Evolutionary conservation across 2,888 invertebrate genomes (phyloP).

Genomic region (Cenopis cana): DNA sequence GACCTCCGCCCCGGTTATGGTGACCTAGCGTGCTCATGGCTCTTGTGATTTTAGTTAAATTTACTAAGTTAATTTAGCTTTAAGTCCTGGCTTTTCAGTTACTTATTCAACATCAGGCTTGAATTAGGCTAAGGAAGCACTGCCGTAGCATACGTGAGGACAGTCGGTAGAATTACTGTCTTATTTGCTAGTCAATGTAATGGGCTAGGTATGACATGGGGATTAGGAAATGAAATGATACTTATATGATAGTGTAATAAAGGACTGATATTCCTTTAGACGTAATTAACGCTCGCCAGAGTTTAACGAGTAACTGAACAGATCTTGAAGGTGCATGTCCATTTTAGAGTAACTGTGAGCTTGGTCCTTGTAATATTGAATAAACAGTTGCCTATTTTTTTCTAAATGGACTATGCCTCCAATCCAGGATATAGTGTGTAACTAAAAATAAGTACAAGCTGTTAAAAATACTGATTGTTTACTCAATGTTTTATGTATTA

Average conservation of each 20-base stretch:
- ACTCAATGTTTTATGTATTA: conserved; percentile 48
- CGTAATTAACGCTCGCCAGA: not conserved
- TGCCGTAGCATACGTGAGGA: conserved; percentile 26
- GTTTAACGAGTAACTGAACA: conserved; percentile 30
- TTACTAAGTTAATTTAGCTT: conserved; percentile 58
- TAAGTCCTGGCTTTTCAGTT: conserved; percentile 38
- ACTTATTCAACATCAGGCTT: conserved; percentile 33
- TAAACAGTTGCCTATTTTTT: not conserved
- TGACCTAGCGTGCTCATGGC: conserved; percentile 56
- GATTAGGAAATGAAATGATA: conserved; percentile 1
- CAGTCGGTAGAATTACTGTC: conserved; percentile 1
- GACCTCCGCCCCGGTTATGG: conserved; percentile 50
- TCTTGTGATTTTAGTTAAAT: conserved; percentile 81
- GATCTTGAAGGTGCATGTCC: conserved; percentile 28
- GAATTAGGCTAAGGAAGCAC: conserved; percentile 26
- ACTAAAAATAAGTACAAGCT: conserved; percentile 73
- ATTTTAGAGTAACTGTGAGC: conserved; percentile 30
- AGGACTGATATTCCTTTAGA: conserved; percentile 39
- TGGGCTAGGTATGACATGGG: conserved; percentile 15
- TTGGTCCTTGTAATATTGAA: conserved; percentile 3
- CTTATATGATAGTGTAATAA: conserved; percentile 1
- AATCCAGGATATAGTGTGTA: conserved; percentile 40
- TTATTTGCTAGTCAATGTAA: conserved; percentile 39
- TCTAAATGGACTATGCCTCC: conserved; percentile 31
- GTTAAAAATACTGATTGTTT: conserved; percentile 53